A percentile compares a stretch with the other conserved stretches of the same genome.
phyloP scores from a whole-genome alignment of 2,888 invertebrate genomes.

The Loripinus fragilis region DNA sequence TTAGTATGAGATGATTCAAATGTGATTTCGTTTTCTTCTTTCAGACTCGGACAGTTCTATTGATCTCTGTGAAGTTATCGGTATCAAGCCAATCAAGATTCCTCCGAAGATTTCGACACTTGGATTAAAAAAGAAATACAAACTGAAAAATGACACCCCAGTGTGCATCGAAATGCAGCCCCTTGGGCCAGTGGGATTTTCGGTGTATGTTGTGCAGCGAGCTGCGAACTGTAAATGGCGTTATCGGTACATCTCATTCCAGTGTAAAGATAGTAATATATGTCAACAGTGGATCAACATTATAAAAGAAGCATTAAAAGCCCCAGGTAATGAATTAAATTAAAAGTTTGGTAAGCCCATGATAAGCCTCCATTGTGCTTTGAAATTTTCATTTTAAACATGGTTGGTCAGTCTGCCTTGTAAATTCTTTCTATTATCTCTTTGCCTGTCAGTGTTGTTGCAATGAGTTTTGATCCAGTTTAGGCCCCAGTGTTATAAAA shows the following conservation, averaged over 20 bases:
- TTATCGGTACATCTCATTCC: constrained; percentile 73
- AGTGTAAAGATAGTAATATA: constrained; percentile 78
- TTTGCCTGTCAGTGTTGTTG: too few relatives aligned
- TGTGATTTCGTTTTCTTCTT: too few relatives aligned
- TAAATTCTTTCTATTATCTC: too few relatives aligned
- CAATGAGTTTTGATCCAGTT: too few relatives aligned
- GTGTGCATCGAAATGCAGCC: constrained; percentile 73
- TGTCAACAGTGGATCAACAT: constrained; percentile 78
- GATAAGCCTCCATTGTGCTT: too few relatives aligned
- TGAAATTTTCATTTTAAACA: too few relatives aligned
- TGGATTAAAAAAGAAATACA: constrained; percentile 44
- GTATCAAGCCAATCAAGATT: constrained; percentile 55
- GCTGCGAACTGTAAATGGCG: constrained; percentile 77
- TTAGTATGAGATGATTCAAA: too few relatives aligned
- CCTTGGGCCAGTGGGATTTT: constrained; percentile 71
- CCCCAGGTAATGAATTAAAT: constrained; percentile 74
- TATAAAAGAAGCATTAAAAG: constrained; percentile 77
- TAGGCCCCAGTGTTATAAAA: too few relatives aligned
- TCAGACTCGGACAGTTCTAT: constrained; percentile 52
- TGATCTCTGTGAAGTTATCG: constrained; percentile 59
- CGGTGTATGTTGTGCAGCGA: constrained; percentile 72
- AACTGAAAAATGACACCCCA: constrained; percentile 59
- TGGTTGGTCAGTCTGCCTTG: too few relatives aligned
- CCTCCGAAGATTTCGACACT: constrained; percentile 50
- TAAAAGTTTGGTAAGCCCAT: too few relatives aligned